Conservation (phyloP, 2,797 vertebrate genomes). For the Periophthalmus magnuspinnatus region DNA sequence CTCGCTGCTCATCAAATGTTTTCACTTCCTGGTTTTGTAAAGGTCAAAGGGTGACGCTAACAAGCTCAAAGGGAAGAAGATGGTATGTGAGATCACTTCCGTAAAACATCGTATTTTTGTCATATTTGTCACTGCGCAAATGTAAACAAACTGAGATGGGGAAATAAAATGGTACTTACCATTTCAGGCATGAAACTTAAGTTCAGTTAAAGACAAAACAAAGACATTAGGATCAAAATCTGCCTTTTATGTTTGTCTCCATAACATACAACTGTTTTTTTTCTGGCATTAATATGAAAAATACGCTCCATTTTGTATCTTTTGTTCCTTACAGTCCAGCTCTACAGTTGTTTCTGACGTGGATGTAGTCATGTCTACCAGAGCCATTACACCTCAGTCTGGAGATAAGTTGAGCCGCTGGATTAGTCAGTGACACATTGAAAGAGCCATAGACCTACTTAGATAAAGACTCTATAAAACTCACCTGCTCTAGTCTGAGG, state of each 20-base stretch:
- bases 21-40: conserved; percentile 56
- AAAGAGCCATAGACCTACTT: conserved; percentile 40
- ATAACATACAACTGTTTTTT: too few relatives aligned
- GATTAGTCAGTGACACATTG: conserved; percentile 61
- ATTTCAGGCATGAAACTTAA: too few relatives aligned
- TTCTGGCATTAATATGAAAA: too few relatives aligned
- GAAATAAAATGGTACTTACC: not conserved
- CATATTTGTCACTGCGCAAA: not conserved
- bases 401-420: conserved; percentile 49
- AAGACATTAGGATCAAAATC: too few relatives aligned
- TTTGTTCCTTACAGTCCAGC: too few relatives aligned
- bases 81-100: conserved; percentile 56
- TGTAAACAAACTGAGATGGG: not conserved
- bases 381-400: conserved; percentile 50
- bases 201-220: too few relatives aligned
- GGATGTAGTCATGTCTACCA: conserved; percentile 61
- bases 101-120: not conserved
- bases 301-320: too few relatives aligned
- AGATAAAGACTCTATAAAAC: conserved; percentile 50
- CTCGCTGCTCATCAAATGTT: conserved; percentile 55
- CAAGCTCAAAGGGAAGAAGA: conserved; percentile 52
- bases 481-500: conserved; percentile 33
- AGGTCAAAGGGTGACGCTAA: conserved; percentile 67
- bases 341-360: not conserved
- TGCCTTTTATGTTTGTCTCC: too few relatives aligned